These are phyloP conservation scores for Burhinus oedicnemus DNA, from an alignment of 2,113 vertebrate genomes.

Conservation along the genomic window DNA sequence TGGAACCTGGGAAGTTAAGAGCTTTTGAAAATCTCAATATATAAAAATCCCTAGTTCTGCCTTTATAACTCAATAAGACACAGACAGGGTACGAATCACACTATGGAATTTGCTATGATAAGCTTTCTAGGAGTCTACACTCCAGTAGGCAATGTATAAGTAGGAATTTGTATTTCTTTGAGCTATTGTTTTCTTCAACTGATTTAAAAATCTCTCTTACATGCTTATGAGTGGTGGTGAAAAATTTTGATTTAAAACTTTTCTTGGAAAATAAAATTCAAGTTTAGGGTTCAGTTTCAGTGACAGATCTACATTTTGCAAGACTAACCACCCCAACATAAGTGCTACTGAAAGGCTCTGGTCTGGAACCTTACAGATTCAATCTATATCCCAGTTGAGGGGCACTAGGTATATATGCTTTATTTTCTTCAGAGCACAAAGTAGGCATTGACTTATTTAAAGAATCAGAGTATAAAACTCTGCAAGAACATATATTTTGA, in stretches of 20 bases:
- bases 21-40: background rate
- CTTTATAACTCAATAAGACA: background rate
- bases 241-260: background rate
- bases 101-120: background rate
- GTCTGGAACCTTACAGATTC: background rate
- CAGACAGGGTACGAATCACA: background rate
- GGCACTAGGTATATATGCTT: background rate
- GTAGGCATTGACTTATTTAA: background rate
- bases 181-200: background rate
- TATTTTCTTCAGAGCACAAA: background rate
- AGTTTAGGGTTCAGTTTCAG: background rate
- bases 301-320: background rate
- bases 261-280: background rate
- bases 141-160: background rate
- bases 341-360: background rate
- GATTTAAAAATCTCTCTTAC: background rate
- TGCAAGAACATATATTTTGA: background rate
- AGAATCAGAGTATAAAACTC: background rate
- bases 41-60: background rate
- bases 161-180: background rate
- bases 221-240: accelerated
- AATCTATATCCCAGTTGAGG: background rate
- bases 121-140: background rate
- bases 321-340: background rate
- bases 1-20: background rate